These are phyloP conservation scores for Nycticorax nycticorax DNA, from an alignment of 2,113 vertebrate species.

Conservation along the genomic window DNA sequence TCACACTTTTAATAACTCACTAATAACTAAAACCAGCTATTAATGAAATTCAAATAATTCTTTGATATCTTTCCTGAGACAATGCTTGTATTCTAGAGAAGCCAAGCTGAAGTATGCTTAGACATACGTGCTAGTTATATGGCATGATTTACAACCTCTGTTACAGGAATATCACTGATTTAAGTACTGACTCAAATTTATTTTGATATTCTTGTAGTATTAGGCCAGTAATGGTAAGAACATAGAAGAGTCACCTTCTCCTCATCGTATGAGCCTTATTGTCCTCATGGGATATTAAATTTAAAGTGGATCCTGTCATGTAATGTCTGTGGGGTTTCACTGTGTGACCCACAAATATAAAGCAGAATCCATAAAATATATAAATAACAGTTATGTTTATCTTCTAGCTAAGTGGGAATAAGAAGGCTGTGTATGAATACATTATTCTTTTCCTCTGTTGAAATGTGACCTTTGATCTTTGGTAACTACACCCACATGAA, in stretches of 20 bases:
- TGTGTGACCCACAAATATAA: not conserved
- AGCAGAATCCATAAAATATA: not conserved
- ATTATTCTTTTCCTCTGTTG: slow-evolving; percentile 7
- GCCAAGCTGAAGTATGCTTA: not conserved
- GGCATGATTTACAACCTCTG: not conserved
- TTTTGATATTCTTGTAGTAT: not conserved
- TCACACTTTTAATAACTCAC: not conserved
- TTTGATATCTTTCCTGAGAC: not conserved
- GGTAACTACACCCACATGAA: not conserved
- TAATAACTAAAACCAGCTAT: not conserved
- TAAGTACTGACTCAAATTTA: not conserved
- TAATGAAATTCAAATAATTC: not conserved
- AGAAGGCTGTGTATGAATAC: slow-evolving; percentile 2
- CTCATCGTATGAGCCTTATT: not conserved
- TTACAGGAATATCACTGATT: not conserved
- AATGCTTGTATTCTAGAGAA: not conserved
- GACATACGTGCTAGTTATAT: not conserved
- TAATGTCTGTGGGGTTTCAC: not conserved
- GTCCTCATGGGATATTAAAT: not conserved
- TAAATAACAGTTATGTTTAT: not conserved
- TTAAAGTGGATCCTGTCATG: not conserved
- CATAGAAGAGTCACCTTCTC: not conserved
- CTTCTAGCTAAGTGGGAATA: slow-evolving; percentile 29
- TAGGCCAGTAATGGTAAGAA: not conserved
- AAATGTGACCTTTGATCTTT: slow-evolving; percentile 39